Evolutionary conservation across 2,113 vertebrate genomes (phyloP).

Genomic region (Numenius arquata): DNA sequence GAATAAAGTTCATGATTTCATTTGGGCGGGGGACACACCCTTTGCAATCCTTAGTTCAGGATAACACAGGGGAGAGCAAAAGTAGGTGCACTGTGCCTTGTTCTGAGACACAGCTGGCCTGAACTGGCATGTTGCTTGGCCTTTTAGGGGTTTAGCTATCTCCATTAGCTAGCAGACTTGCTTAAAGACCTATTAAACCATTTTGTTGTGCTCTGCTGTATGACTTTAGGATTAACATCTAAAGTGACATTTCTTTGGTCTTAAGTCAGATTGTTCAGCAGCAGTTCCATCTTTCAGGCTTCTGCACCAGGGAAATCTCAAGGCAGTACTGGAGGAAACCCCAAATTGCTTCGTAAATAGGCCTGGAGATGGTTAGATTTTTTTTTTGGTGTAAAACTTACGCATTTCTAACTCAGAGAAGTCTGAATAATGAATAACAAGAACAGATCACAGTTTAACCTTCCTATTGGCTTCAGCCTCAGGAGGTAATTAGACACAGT

Average conservation of each 20-base stretch:
- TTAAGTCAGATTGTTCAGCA: background rate
- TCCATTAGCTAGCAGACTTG: background rate
- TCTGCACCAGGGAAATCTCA: background rate
- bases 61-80: background rate
- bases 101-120: background rate
- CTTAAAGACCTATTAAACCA: background rate
- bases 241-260: background rate
- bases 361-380: background rate
- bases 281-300: background rate
- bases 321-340: background rate
- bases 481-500: constrained; percentile 14
- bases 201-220: background rate
- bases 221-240: background rate
- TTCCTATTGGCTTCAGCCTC: background rate
- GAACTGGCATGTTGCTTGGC: background rate
- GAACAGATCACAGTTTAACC: background rate
- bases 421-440: background rate
- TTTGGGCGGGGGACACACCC: fast-evolving
- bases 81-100: background rate
- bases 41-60: background rate
- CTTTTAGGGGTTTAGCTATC: background rate
- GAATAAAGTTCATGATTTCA: background rate
- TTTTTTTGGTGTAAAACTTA: background rate
- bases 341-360: background rate
- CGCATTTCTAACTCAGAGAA: background rate